These are phyloP conservation scores for Nesidiocoris tenuis DNA, from an alignment of 2,888 invertebrate species.

Conservation along the genomic window DNA sequence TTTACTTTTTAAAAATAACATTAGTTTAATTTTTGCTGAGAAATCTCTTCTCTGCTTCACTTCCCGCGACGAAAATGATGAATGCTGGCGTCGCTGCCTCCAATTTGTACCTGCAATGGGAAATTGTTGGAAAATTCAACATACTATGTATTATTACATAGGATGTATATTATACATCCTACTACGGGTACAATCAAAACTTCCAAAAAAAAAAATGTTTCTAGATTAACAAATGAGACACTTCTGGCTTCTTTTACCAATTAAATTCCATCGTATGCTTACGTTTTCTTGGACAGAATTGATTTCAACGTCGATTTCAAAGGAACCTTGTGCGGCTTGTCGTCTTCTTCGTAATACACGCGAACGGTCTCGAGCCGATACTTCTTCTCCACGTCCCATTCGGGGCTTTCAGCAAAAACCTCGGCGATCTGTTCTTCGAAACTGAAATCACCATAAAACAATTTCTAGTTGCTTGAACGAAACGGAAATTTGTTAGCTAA, in stretches of 20 bases:
- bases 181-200: too few relatives aligned
- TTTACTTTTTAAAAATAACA: too few relatives aligned
- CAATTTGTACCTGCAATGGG: conserved; percentile 61
- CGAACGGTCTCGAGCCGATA: conserved; percentile 64
- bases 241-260: too few relatives aligned
- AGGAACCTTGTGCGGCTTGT: conserved; percentile 63
- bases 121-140: neutral
- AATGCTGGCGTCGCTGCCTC: conserved; percentile 68
- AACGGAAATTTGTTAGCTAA: neutral
- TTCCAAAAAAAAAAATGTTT: conserved; percentile 1
- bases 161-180: too few relatives aligned
- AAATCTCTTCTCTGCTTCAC: conserved; percentile 62
- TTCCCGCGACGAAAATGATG: conserved; percentile 62
- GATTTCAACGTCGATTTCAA: conserved; percentile 61
- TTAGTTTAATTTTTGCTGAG: conserved; percentile 53
- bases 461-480: neutral
- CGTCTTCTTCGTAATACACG: conserved; percentile 73
- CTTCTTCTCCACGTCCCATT: conserved; percentile 69
- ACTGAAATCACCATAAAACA: conserved; percentile 53
- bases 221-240: too few relatives aligned
- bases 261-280: conserved; percentile 50
- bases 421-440: conserved; percentile 59
- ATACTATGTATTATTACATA: neutral
- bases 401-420: conserved; percentile 67
- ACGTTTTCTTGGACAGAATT: conserved; percentile 62